phyloP scores from a whole-genome alignment of 2,888 invertebrate genomes.

The Adela reaumurella region DNA sequence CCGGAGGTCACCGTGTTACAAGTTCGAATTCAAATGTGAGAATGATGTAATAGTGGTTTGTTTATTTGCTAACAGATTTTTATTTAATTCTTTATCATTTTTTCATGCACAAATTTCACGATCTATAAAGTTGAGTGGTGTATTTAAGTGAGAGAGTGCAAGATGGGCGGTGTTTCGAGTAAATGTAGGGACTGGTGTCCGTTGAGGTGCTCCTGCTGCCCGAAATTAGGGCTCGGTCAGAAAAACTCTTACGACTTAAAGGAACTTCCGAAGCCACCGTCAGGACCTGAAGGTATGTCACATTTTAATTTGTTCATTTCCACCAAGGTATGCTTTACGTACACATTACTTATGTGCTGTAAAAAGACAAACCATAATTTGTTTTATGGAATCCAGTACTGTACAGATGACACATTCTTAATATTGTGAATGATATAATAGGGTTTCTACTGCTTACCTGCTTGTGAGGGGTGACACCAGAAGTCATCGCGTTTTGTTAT shows the following conservation, averaged over 20 bases:
- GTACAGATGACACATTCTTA: too few species aligned
- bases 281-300: neutral
- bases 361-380: too few species aligned
- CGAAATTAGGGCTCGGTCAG: conserved; percentile 13
- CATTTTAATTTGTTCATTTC: too few species aligned
- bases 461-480: too few species aligned
- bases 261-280: conserved; percentile 37
- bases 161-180: conserved; percentile 38
- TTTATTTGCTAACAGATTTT: neutral
- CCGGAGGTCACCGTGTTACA: neutral
- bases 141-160: too few species aligned
- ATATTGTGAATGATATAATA: too few species aligned
- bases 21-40: neutral
- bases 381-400: too few species aligned
- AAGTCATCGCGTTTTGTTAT: too few species aligned
- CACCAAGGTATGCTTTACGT: too few species aligned
- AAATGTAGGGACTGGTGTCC: conserved; percentile 26
- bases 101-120: neutral
- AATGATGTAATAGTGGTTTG: neutral
- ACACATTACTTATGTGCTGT: too few species aligned
- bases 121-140: neutral
- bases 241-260: conserved; percentile 34
- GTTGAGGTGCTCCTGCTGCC: conserved; percentile 24
- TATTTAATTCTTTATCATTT: too few species aligned
- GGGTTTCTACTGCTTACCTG: too few species aligned